Conservation (phyloP, 2,888 invertebrate species). For the Merodon equestris region DNA sequence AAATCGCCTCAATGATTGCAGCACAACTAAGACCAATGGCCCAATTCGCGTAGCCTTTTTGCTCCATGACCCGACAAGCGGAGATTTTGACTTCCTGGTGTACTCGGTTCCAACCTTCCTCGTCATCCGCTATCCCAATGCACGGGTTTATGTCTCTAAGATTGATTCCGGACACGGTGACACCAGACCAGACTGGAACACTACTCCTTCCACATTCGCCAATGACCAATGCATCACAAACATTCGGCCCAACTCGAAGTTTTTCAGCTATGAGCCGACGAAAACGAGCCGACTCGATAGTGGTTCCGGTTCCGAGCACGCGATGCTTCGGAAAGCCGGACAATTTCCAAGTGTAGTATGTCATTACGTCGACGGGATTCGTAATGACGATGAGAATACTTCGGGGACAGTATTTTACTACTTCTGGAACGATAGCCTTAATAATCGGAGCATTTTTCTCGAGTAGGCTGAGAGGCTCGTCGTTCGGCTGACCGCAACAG, state of each 20-base stretch:
- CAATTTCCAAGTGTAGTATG: conserved; percentile 92
- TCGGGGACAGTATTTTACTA: conserved; percentile 84
- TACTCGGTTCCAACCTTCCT: conserved; percentile 84
- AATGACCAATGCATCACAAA: conserved; percentile 91
- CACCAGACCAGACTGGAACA: conserved; percentile 93
- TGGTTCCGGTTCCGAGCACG: conserved; percentile 93
- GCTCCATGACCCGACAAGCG: conserved; percentile 87
- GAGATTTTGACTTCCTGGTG: conserved; percentile 88
- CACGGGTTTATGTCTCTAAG: conserved; percentile 85
- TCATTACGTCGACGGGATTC: conserved; percentile 93
- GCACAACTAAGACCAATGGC: conserved; percentile 88
- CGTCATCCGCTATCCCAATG: conserved; percentile 84
- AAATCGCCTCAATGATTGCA: conserved; percentile 83
- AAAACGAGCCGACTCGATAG: conserved; percentile 92
- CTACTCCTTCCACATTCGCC: conserved; percentile 94
- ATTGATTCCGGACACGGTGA: conserved; percentile 90
- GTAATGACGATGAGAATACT: conserved; percentile 89
- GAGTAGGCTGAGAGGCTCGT: conserved; percentile 87
- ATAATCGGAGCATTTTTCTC: conserved; percentile 91
- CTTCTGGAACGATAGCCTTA: conserved; percentile 85
- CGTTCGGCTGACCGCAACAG: conserved; percentile 88
- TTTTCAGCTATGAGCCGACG: conserved; percentile 88
- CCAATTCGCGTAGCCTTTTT: conserved; percentile 93
- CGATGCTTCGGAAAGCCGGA: conserved; percentile 90
- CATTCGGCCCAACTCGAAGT: conserved; percentile 86